Evolutionary conservation across 64 coral and sea anemone genomes (phyloP).

Genomic region (Acropora yongei): DNA sequence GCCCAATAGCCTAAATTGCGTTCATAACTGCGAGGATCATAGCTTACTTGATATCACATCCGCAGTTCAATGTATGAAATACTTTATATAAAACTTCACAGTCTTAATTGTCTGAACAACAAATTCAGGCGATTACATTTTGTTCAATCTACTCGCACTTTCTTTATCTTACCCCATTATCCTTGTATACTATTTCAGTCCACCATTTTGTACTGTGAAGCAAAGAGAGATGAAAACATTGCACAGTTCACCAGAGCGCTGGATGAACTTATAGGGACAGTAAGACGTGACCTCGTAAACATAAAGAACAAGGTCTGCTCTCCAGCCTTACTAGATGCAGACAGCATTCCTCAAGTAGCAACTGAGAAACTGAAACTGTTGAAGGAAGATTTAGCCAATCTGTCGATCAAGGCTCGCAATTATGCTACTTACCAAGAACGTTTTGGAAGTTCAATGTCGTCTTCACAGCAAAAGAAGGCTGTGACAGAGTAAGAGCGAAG

Average conservation of each 20-base stretch:
- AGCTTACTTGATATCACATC: no score
- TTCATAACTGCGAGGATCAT: no score
- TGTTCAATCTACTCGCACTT: neutral
- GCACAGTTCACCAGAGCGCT: conserved; percentile 72
- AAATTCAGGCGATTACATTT: neutral
- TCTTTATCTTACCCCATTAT: neutral
- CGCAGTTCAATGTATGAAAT: no score
- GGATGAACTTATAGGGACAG: conserved; percentile 77
- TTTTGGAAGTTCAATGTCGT: conserved; percentile 91
- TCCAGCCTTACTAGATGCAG: conserved; percentile 77
- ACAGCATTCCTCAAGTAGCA: conserved; percentile 86
- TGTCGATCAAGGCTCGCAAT: conserved; percentile 75
- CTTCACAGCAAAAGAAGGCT: conserved; percentile 82
- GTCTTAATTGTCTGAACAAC: neutral
- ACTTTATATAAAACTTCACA: no score
- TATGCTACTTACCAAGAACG: conserved; percentile 88
- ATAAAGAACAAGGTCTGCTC: conserved; percentile 89
- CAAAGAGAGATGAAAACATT: conserved; percentile 96
- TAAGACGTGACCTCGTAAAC: conserved; percentile 77
- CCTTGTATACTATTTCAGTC: conserved; percentile 60
- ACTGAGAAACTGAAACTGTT: conserved; percentile 87
- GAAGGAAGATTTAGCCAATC: conserved; percentile 73
- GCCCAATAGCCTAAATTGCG: no score
- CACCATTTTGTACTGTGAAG: conserved; percentile 91
- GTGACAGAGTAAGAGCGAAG: conserved; percentile 69